Evolutionary conservation across 2,888 invertebrate genomes (phyloP), one percentile per base, ranked within the genome.

Genomic region (Papilio demoleus): DNA sequence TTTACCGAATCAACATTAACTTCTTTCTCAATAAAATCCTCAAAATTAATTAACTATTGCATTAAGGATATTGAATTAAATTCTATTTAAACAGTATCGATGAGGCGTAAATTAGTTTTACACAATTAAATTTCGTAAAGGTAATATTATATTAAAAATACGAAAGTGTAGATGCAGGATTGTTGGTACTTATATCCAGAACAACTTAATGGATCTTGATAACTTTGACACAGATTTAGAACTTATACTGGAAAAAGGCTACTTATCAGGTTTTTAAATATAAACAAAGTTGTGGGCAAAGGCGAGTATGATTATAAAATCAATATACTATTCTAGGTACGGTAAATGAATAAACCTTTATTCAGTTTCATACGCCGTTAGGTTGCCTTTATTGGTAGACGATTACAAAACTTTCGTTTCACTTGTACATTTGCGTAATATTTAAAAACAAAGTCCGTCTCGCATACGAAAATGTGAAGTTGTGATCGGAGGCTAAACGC

Each of bases 361-460:
- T 59, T 17, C 12, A n/a, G 47, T 65, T 65, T 40, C 36, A 50
- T 14, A 19, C 38, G 42, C 64, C 65, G 65, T 68, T 68, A 60
- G 38, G 50, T 5, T 63, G 2, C 27, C 60, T 56, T 11, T 17
- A 64, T 63, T 62, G 19, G 12, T 27, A 62, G 74, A 68, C 70
- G 71, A 74, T 78, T 76, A 76, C 77, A 75, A 74, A 77, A 77
- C 75, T 74, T 74, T 71, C 71, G 72, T 77, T 76, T 75, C 75
- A 73, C 74, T 75, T 73, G 75, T 69, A 78, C 87, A 83, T 89
- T 88, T 88, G 83, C 81, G 80, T 80, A 79, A 81, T 80, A 86
- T 81, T 79, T 81, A 82, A 84, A 82, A 81, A 81, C 82, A 85
- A 84, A 88, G 85, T 80, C 76, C 81, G 80, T 78, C 79, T 75